A percentile compares a stretch with the other conserved stretches of the same genome.
phyloP scores from a whole-genome alignment of 2,797 vertebrate genomes.

The Pterois miles region DNA sequence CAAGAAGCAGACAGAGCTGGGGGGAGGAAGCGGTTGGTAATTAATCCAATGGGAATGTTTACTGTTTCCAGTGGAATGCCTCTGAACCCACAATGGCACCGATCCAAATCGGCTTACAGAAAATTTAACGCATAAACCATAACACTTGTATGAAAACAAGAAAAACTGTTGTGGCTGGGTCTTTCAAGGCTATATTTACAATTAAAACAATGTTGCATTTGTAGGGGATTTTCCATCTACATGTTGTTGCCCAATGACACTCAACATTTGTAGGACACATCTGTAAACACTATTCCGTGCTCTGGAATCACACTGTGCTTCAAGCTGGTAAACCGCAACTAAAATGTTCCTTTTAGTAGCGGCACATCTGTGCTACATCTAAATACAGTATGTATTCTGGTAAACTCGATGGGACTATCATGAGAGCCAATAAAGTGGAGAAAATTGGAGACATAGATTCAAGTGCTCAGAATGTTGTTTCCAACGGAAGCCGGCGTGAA shows the following conservation, averaged over 20 bases:
- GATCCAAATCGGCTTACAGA: constrained; percentile 36
- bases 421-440: background rate
- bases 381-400: constrained; percentile 44
- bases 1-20: constrained; percentile 48
- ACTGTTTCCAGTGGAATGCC: constrained; percentile 62
- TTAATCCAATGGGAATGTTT: constrained; percentile 73
- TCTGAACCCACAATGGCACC: constrained; percentile 49
- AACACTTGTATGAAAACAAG: constrained; percentile 4
- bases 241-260: constrained; percentile 18
- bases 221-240: constrained; percentile 22
- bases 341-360: constrained; percentile 30
- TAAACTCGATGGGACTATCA: constrained; percentile 24
- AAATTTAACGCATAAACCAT: constrained; percentile 20
- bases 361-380: constrained; percentile 48
- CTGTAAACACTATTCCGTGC: constrained; percentile 50
- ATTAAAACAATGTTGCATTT: constrained; percentile 19
- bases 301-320: constrained; percentile 25
- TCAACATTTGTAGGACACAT: constrained; percentile 42
- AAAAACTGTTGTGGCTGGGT: constrained; percentile 25
- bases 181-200: constrained; percentile 25
- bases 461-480: background rate
- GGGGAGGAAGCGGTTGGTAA: constrained; percentile 46
- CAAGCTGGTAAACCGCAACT: constrained; percentile 43
- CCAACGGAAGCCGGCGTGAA: background rate
- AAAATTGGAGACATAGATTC: constrained; percentile 9